Base-by-base conservation (phyloP, 2,888 invertebrate genomes). In the Monochamus alternatus region DNA sequence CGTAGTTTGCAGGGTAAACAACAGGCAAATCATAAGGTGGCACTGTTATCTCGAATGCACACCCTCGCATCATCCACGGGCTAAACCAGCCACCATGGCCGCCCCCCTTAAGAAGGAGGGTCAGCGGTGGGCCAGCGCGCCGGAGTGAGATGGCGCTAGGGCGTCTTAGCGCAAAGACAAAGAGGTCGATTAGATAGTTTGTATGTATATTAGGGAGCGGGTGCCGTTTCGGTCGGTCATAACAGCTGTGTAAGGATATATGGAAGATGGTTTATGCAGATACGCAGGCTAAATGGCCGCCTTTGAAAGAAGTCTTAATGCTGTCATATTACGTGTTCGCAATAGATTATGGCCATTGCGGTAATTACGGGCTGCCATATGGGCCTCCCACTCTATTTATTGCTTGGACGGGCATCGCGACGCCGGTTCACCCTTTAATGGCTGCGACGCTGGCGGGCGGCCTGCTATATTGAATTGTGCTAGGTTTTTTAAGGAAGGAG, bases 271-370 rank as follows among this genome's bases (percentile, higher is more conserved):
- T 87, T 88, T 88, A 88, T 87, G 88, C 87, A 88, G 87, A 88
- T 88, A 83, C 84, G 82, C 81, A 78, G 81, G 85, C 86, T 85
- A 87, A 87, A 87, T 85, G 87, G 87, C 86, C 85, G 85, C 86
- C 85, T 85, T 83, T 83, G 85, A 87, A 88, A 88, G 88, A 89
- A 89, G 87, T 88, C 88, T 87, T 88, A 88, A 88, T 87, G 87
- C 87, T 87, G 88, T 87, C 88, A 87, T 87, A 88, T 88, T 89
- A 89, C 88, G 88, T 89, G 88, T 88, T 86, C 85, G 87, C 88
- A 88, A 89, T 89, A 88, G 88, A 88, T 89, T 88, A 88, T 88
- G 87, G 88, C 87, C 86, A 87, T 87, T 87, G 87, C 85, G 85
- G 87, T 87, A 88, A 88, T 88, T 88, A 87, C 87, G 85, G 81